Evolutionary conservation across 2,888 invertebrate species (phyloP), one percentile per base, ranked within the genome.

Genomic region (Alloscopus bannaensis): DNA sequence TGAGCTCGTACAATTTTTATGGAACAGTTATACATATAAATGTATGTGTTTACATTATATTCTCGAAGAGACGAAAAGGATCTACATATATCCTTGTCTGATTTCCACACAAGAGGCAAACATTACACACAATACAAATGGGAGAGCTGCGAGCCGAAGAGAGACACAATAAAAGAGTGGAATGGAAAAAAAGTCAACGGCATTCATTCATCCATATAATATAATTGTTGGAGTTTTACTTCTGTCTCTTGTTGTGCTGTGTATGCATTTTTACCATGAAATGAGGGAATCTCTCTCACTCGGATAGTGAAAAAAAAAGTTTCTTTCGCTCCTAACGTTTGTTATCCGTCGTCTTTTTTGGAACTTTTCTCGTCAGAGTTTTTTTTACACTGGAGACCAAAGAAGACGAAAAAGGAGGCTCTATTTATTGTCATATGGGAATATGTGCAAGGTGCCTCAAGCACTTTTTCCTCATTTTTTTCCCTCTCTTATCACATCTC

Each of bases 101-200:
- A 65, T 73, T 73, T 36, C n/a, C 28, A 36, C 55, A 52, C 64
- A 57, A n/a, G 45, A 65, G 64, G 62, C 57, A 40, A 29, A 73
- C 47, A 36, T 28, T 45, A 57, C 50, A 72, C 72, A 52, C 72
- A 64, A 45, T 57, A 65, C 65, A 65, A 64, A 55, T 72, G 73
- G 45, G 64, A 57, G 65, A 52, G 36, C 42, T 36, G 20, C 26
- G 42, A 28, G 28, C n/a, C 6, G 20, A 40, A 59, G 36, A 40
- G 24, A 40, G 40, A 59, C 26, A 69, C 42, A 78, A 71, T 69
- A 78, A 70, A 78, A 65, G 65, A 78, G 31, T 65, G 64, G 47
- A 70, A 78, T 64, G 70, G 77, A 70, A 71, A 50, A n/a, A 78
- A 76, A 69, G 76, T 62, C 62, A 76, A 76, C 68, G 76, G 55